Percentiles rank a stretch among this genome's conserved stretches.
Conservation (phyloP, 2,888 invertebrate species). For the Sabatieria punctata region DNA sequence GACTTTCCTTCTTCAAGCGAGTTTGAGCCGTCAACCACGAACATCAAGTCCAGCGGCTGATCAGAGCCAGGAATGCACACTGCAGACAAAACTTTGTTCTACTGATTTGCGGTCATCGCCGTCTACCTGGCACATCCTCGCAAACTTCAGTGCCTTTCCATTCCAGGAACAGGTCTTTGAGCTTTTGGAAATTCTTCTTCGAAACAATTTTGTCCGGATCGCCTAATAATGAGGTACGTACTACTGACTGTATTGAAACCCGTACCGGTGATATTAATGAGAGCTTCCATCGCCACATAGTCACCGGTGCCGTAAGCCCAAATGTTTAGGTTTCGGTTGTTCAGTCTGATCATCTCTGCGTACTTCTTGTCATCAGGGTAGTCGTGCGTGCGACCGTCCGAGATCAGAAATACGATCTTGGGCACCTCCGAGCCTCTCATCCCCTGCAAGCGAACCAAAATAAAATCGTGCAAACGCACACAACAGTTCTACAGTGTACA, state of each 20-base stretch:
- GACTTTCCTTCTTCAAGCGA: slow-evolving; percentile 22
- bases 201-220: slow-evolving; percentile 22
- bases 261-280: slow-evolving; percentile 15
- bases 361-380: slow-evolving; percentile 24
- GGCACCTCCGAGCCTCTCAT: slow-evolving; percentile 22
- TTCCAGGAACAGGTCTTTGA: slow-evolving; percentile 15
- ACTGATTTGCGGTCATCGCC: not conserved
- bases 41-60: slow-evolving; percentile 24
- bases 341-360: slow-evolving; percentile 15
- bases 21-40: slow-evolving; percentile 26
- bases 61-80: slow-evolving; percentile 25
- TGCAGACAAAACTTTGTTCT: slow-evolving; percentile 5
- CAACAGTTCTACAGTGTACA: not conserved
- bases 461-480: too few species aligned
- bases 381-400: slow-evolving; percentile 28
- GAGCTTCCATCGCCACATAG: slow-evolving; percentile 25
- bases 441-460: slow-evolving; percentile 22
- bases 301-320: slow-evolving; percentile 30
- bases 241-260: too few species aligned
- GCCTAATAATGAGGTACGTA: slow-evolving; percentile 7
- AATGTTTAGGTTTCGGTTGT: slow-evolving; percentile 21
- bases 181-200: slow-evolving; percentile 19
- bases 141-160: slow-evolving; percentile 26
- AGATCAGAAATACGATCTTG: slow-evolving; percentile 26
- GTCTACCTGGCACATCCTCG: slow-evolving; percentile 21